Conservation (phyloP, 2,797 vertebrate genomes). For the Microcaecilia unicolor region DNA sequence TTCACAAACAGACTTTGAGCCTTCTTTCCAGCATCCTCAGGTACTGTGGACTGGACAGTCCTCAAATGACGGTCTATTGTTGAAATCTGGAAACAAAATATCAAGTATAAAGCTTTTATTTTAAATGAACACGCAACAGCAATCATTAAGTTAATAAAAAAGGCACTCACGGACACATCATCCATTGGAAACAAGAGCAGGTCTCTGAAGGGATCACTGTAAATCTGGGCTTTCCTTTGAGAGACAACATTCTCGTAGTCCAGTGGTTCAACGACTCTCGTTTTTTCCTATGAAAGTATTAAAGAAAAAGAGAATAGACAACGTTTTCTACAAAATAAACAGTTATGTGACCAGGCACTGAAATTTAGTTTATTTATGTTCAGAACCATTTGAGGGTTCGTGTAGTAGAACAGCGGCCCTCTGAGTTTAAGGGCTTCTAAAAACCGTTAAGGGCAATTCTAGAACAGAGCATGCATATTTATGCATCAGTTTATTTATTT, state of each 20-base stretch:
- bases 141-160: fast-evolving
- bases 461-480: no score
- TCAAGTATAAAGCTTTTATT: background rate
- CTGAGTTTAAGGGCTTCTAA: no score
- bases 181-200: conserved; percentile 89
- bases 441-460: no score
- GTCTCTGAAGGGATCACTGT: conserved; percentile 89
- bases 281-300: conserved; percentile 72
- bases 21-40: conserved; percentile 80
- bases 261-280: conserved; percentile 87
- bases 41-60: conserved; percentile 77
- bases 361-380: no score
- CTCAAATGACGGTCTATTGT: conserved; percentile 75
- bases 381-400: no score
- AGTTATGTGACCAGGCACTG: no score
- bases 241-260: conserved; percentile 90
- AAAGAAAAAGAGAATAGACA: no score
- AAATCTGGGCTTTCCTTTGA: conserved; percentile 92
- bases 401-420: no score
- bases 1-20: conserved; percentile 88
- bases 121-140: no score
- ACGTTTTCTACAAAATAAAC: no score
- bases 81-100: conserved; percentile 59
- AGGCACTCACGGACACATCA: conserved; percentile 81
- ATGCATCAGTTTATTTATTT: no score